A percentile compares a stretch with the other conserved stretches of the same genome.
Conservation (phyloP, 2,113 vertebrate species). For the Tetraodon nigroviridis region DNA sequence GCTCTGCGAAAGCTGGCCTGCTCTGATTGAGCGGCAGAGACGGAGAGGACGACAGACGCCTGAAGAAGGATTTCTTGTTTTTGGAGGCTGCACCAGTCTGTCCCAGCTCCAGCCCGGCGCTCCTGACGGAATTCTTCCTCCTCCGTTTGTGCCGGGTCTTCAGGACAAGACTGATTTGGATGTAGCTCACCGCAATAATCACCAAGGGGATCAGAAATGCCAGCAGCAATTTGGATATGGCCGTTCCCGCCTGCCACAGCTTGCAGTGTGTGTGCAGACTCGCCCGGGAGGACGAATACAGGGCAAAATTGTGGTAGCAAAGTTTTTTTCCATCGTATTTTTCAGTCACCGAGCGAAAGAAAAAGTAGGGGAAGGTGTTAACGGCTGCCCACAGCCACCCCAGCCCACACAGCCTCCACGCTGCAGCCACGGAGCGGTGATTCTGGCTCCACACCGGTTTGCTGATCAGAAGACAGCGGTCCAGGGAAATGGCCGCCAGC, state of each 20-base stretch:
- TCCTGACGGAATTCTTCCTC: constrained; percentile 30
- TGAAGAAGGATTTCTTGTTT: constrained; percentile 2
- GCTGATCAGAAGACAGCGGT: constrained; percentile 82
- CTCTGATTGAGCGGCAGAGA: not conserved
- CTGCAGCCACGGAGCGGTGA: constrained; percentile 74
- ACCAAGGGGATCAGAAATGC: constrained; percentile 81
- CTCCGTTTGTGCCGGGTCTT: constrained; percentile 71
- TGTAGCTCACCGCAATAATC: constrained; percentile 80
- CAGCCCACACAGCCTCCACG: constrained; percentile 68
- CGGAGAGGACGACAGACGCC: not conserved
- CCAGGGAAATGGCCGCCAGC: constrained; percentile 84
- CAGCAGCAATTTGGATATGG: constrained; percentile 74
- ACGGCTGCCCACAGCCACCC: constrained; percentile 79
- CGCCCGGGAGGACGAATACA: constrained; percentile 38
- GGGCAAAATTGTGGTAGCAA: constrained; percentile 77
- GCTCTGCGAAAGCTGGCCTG: constrained; percentile 66
- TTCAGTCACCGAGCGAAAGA: constrained; percentile 78
- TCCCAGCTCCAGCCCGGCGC: constrained; percentile 2
- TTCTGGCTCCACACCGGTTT: constrained; percentile 89
- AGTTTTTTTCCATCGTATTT: constrained; percentile 46
- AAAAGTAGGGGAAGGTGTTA: constrained; percentile 76
- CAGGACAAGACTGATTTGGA: constrained; percentile 73
- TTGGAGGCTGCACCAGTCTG: not conserved
- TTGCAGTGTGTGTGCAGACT: constrained; percentile 43
- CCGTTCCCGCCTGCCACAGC: constrained; percentile 64